Conservation (phyloP, 2,113 vertebrate species). For the Etheostoma cragini region DNA sequence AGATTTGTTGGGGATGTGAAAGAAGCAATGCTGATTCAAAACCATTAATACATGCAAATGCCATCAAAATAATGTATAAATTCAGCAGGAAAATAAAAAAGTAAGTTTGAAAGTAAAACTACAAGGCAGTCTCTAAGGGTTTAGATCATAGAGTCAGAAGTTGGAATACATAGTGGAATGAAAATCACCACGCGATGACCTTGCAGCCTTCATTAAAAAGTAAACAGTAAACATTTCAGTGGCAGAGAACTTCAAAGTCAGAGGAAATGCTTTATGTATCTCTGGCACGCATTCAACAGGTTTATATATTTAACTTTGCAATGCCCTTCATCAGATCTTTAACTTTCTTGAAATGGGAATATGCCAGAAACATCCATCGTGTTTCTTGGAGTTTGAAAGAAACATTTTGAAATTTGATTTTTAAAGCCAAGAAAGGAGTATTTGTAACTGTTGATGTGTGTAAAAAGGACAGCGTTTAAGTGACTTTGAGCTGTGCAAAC, state of each 20-base stretch:
- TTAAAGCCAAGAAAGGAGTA: background rate
- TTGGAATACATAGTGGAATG: conserved; percentile 40
- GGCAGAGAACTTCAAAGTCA: conserved; percentile 32
- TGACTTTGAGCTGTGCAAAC: conserved; percentile 8
- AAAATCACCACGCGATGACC: conserved; percentile 26
- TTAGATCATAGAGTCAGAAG: conserved; percentile 16
- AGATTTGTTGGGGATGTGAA: conserved; percentile 3
- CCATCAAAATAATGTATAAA: conserved; percentile 20
- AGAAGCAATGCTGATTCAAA: conserved; percentile 1
- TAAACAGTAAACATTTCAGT: conserved; percentile 50
- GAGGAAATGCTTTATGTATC: conserved; percentile 9
- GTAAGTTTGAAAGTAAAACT: conserved; percentile 3
- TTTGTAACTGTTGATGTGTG: background rate
- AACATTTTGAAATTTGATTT: background rate
- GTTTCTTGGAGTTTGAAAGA: background rate
- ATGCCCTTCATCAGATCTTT: conserved; percentile 1
- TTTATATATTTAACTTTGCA: conserved; percentile 26
- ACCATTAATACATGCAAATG: conserved; percentile 32
- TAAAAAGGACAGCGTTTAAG: background rate
- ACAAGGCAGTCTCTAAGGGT: background rate
- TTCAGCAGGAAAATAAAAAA: background rate
- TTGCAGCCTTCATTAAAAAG: conserved; percentile 55
- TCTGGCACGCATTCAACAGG: conserved; percentile 18
- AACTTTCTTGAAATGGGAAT: background rate
- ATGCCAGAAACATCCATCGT: background rate